phyloP scores from a whole-genome alignment of 2,888 invertebrate species.

The Stenichneumon culpator region DNA sequence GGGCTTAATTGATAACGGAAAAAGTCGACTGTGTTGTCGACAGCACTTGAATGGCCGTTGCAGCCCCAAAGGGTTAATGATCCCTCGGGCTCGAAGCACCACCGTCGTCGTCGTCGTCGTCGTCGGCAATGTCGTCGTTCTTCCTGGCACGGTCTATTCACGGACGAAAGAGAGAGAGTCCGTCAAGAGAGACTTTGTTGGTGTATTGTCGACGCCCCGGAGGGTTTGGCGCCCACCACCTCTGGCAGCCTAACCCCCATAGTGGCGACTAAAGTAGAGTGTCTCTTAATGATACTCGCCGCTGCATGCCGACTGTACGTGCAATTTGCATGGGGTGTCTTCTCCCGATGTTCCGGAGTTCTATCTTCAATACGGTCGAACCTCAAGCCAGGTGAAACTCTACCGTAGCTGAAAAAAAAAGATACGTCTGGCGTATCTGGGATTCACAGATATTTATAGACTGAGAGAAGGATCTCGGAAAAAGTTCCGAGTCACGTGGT shows the following conservation, averaged over 20 bases:
- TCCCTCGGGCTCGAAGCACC: slow-evolving; percentile 39
- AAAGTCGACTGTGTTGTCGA: slow-evolving; percentile 61
- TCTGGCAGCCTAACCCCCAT: slow-evolving; percentile 25
- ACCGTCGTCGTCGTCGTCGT: slow-evolving; percentile 28
- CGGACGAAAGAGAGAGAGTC: slow-evolving; percentile 37
- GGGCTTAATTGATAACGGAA: slow-evolving; percentile 62
- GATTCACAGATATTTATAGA: too few species aligned
- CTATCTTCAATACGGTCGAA: neutral
- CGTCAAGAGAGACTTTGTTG: slow-evolving; percentile 16
- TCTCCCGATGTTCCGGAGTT: too few species aligned
- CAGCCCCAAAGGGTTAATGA: slow-evolving; percentile 61
- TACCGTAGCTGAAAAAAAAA: too few species aligned
- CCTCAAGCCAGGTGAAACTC: too few species aligned
- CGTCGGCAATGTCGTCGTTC: slow-evolving; percentile 38
- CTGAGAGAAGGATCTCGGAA: too few species aligned
- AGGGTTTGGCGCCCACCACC: slow-evolving; percentile 26
- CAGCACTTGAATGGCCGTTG: slow-evolving; percentile 61
- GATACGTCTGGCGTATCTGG: too few species aligned
- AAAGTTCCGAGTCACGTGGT: too few species aligned
- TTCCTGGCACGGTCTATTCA: slow-evolving; percentile 52
- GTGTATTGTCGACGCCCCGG: slow-evolving; percentile 32
- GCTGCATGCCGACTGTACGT: neutral
- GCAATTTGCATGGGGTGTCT: neutral
- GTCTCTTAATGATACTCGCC: neutral
- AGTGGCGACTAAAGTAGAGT: slow-evolving; percentile 13